Percentiles rank a stretch among this genome's conserved stretches.
phyloP scores from a whole-genome alignment of 2,888 invertebrate genomes.

The Euzetes globulus region DNA sequence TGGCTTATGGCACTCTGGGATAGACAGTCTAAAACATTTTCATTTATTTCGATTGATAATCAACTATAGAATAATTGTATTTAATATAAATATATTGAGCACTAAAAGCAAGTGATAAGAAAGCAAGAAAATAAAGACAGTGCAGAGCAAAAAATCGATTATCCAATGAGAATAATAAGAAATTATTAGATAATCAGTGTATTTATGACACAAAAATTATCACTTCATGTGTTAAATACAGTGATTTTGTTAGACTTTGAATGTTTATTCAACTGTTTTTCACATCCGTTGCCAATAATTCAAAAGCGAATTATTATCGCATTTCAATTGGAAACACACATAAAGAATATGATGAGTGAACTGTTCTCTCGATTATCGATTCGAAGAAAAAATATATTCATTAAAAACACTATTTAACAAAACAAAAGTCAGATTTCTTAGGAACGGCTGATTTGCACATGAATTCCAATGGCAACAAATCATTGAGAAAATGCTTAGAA shows the following conservation, averaged over 20 bases:
- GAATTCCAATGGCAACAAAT: no score
- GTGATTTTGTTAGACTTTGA: conserved; percentile 9
- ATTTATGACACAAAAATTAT: neutral
- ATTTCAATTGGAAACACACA: neutral
- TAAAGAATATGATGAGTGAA: conserved; percentile 30
- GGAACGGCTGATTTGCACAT: neutral
- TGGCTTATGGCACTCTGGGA: neutral
- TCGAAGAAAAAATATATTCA: neutral
- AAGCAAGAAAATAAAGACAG: no score
- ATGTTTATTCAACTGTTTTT: conserved; percentile 26
- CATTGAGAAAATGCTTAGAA: no score
- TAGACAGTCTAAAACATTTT: no score
- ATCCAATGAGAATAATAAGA: neutral
- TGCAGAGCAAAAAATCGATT: neutral
- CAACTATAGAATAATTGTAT: no score
- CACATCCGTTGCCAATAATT: conserved; percentile 26
- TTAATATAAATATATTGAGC: no score
- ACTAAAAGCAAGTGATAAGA: no score
- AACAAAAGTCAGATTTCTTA: neutral
- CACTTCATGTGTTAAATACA: neutral
- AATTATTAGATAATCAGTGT: neutral
- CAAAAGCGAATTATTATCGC: conserved; percentile 15
- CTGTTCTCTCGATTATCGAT: conserved; percentile 7
- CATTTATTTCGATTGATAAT: no score
- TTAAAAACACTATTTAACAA: neutral